Conservation (phyloP, 2,888 invertebrate genomes). For the Ellobium chinense region DNA sequence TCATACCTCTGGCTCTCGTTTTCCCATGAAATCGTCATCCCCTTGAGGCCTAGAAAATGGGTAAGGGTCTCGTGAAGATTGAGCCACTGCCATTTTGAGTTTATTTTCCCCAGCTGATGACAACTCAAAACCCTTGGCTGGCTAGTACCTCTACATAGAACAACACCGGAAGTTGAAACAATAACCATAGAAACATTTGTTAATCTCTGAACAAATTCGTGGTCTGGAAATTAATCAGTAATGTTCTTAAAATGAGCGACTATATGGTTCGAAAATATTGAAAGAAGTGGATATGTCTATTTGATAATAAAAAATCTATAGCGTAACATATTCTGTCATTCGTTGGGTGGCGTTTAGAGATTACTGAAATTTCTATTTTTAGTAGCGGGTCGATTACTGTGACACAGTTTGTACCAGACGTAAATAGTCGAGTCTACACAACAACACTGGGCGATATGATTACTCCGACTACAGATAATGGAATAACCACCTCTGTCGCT, state of each 20-base stretch:
- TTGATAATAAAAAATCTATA: too few relatives aligned
- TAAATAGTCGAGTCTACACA: too few relatives aligned
- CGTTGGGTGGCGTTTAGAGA: too few relatives aligned
- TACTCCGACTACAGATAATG: too few relatives aligned
- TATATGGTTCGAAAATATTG: not conserved
- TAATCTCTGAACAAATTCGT: not conserved
- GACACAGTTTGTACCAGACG: too few relatives aligned
- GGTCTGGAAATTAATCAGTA: not conserved
- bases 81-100: slow-evolving; percentile 12
- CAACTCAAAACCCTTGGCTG: not conserved
- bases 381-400: too few relatives aligned
- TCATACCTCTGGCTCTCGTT: slow-evolving; percentile 60
- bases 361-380: too few relatives aligned
- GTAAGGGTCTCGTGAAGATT: slow-evolving; percentile 71
- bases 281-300: too few relatives aligned
- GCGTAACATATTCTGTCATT: too few relatives aligned
- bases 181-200: slow-evolving; percentile 11
- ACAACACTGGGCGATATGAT: too few relatives aligned
- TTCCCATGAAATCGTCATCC: slow-evolving; percentile 72
- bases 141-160: not conserved
- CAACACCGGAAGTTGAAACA: slow-evolving; percentile 54
- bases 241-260: not conserved
- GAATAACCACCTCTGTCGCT: too few relatives aligned
- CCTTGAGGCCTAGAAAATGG: slow-evolving; percentile 72
- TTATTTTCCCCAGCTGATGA: not conserved